phyloP scores from a whole-genome alignment of 2,797 vertebrate species.

The Cuniculus paca region DNA sequence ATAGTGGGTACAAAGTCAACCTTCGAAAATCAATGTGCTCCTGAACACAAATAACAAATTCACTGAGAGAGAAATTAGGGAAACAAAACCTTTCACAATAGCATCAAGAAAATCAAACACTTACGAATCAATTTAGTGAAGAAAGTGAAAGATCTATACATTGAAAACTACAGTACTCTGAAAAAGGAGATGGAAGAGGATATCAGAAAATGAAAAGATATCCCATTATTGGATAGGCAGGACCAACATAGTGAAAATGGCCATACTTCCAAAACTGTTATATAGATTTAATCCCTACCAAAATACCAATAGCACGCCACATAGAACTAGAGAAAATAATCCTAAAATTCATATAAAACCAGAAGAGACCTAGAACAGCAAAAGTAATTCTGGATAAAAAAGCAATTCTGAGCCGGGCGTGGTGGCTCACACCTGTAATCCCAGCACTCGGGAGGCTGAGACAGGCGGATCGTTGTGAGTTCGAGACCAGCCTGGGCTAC shows the following conservation, averaged over 20 bases:
- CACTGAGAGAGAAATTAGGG: neutral
- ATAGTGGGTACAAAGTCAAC: neutral
- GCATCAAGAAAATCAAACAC: neutral
- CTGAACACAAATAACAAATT: neutral
- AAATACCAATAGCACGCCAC: neutral
- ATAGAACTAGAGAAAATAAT: neutral
- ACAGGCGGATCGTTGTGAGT: too few relatives aligned
- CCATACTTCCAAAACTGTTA: neutral
- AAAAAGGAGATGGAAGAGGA: neutral
- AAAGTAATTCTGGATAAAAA: neutral
- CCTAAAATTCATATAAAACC: neutral
- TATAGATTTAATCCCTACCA: neutral
- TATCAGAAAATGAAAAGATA: neutral
- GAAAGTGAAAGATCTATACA: neutral
- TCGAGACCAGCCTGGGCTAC: too few relatives aligned
- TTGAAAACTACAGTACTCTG: neutral
- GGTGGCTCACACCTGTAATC: too few relatives aligned
- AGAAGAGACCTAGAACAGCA: neutral
- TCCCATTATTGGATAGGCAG: neutral
- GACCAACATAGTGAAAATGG: neutral
- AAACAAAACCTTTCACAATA: neutral
- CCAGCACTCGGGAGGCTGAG: too few relatives aligned
- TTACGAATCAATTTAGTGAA: neutral
- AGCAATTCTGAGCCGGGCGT: too few relatives aligned
- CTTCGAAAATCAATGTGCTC: neutral